Conservation (phyloP, 2,113 vertebrate genomes). For the Natator depressus region DNA sequence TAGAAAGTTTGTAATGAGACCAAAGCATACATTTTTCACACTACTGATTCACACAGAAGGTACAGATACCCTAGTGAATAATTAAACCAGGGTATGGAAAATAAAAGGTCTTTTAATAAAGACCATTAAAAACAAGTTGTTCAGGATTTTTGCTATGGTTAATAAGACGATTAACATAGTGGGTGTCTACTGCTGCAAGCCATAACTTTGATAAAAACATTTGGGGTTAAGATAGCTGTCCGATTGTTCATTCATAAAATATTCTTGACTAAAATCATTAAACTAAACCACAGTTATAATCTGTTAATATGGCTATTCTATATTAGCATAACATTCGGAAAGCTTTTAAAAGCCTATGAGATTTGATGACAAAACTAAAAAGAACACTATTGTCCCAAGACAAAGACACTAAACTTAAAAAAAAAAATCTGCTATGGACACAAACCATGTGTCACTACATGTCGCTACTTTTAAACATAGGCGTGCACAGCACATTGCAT, state of each 20-base stretch:
- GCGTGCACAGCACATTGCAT: no score
- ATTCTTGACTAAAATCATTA: rapidly evolving
- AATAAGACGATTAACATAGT: rapidly evolving
- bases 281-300: not conserved
- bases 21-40: not conserved
- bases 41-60: not conserved
- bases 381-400: not conserved
- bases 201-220: not conserved
- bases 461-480: not conserved
- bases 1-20: not conserved
- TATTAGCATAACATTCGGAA: not conserved
- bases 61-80: not conserved
- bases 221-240: not conserved
- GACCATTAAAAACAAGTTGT: not conserved
- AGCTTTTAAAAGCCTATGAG: rapidly evolving
- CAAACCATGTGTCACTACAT: not conserved
- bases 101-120: not conserved
- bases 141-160: not conserved
- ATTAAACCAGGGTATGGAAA: not conserved
- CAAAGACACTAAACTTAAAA: rapidly evolving
- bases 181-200: not conserved
- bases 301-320: not conserved
- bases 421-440: not conserved
- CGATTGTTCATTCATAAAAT: not conserved
- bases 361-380: not conserved